These are phyloP conservation scores for Aporrectodea caliginosa DNA, from an alignment of 1,140 invertebrate species.

Conservation along the genomic window DNA sequence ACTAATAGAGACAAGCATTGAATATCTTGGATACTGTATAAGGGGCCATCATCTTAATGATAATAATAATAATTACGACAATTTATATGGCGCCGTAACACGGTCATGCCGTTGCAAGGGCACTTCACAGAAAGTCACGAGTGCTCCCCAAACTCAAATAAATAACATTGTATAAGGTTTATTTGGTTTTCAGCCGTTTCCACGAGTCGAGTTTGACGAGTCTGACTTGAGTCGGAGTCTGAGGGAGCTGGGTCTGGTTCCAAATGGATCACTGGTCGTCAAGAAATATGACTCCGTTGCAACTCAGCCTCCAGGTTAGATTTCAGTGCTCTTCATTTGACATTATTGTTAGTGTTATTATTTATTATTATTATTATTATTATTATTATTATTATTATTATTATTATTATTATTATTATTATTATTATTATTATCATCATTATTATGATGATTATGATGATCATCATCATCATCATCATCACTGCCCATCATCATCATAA, in stretches of 20 bases:
- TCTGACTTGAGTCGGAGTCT: slow-evolving; percentile 40
- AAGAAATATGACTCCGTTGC: slow-evolving; percentile 40
- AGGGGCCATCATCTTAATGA: too few species aligned
- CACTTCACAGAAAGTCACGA: too few species aligned
- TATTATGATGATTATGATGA: too few species aligned
- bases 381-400: slow-evolving; percentile 4
- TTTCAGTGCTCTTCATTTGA: neutral
- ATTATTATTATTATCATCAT: neutral
- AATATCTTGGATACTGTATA: too few species aligned
- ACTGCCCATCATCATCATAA: neutral
- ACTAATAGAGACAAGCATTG: too few species aligned
- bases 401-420: neutral
- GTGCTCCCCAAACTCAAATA: too few species aligned
- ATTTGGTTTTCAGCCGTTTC: slow-evolving; percentile 51
- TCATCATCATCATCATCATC: neutral
- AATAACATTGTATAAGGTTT: too few species aligned
- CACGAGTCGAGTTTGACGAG: slow-evolving; percentile 43
- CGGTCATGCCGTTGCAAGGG: too few species aligned
- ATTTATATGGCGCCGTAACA: too few species aligned
- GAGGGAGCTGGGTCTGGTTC: slow-evolving; percentile 41
- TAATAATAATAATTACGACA: too few species aligned
- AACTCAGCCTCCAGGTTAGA: neutral
- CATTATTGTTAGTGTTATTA: neutral
- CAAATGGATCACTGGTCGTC: slow-evolving; percentile 48
- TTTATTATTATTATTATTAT: slow-evolving; percentile 1